Evolutionary conservation across 92 coral and sea anemone genomes (phyloP).

Genomic region (Porites evermanni): DNA sequence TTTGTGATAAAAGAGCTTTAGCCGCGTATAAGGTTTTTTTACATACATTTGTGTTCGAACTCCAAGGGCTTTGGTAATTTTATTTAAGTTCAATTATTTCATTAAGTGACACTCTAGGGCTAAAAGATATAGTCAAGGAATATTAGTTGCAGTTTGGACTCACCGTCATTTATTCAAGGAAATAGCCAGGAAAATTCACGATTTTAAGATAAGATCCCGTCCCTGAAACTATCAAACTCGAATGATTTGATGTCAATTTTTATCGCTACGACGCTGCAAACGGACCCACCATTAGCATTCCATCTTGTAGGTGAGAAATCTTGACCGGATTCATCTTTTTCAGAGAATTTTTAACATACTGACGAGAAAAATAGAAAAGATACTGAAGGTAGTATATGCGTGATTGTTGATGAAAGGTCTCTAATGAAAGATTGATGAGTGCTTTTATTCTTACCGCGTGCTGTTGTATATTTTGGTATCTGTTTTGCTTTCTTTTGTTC

Average conservation of each 20-base stretch:
- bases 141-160: not conserved
- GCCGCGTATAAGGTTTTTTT: not conserved
- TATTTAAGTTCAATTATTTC: not conserved
- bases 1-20: not conserved
- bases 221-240: not conserved
- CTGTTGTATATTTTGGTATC: not conserved
- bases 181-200: not conserved
- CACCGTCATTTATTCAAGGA: not conserved
- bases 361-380: not conserved
- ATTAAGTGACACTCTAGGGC: not conserved
- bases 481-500: conserved; percentile 38
- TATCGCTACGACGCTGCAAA: not conserved
- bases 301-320: not conserved
- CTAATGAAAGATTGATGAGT: conserved; percentile 28
- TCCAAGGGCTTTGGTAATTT: not conserved
- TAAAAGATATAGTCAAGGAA: not conserved
- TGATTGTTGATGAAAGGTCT: conserved; percentile 4
- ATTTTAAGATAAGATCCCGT: conserved; percentile 8
- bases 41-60: not conserved
- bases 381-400: not conserved
- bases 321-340: not conserved
- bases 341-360: not conserved
- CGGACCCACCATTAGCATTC: not conserved
- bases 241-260: not conserved
- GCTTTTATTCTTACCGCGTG: conserved; percentile 33